Conservation (phyloP, 2,113 vertebrate species). For the Riparia riparia region DNA sequence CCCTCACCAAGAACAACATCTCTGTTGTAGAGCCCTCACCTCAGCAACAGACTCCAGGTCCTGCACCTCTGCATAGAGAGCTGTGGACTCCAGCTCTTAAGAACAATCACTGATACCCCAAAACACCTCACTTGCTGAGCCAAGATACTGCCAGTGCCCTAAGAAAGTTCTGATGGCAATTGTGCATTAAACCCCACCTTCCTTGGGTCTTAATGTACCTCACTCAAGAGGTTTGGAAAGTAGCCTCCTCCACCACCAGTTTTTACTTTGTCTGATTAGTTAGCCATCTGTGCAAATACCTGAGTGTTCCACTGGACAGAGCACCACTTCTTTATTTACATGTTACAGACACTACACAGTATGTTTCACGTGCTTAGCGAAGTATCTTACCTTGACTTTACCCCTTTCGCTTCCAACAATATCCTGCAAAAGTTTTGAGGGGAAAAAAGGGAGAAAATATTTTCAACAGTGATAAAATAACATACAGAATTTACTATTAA, state of each 20-base stretch:
- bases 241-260: neutral
- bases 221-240: neutral
- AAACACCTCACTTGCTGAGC: neutral
- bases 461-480: neutral
- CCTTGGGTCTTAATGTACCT: neutral
- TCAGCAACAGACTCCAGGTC: neutral
- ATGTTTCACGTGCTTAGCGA: neutral
- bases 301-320: neutral
- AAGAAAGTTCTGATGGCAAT: neutral
- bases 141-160: neutral
- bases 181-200: neutral
- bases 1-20: neutral
- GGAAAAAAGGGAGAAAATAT: neutral
- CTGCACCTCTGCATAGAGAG: neutral
- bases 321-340: neutral
- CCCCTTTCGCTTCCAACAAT: constrained; percentile 55
- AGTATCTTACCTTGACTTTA: constrained; percentile 78
- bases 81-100: neutral
- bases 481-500: neutral
- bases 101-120: neutral
- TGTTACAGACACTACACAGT: neutral
- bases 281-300: neutral
- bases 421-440: constrained; percentile 71
- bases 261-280: neutral
- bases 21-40: neutral